Evolutionary conservation across 2,113 vertebrate species (phyloP).

Genomic region (Podilymbus podiceps): DNA sequence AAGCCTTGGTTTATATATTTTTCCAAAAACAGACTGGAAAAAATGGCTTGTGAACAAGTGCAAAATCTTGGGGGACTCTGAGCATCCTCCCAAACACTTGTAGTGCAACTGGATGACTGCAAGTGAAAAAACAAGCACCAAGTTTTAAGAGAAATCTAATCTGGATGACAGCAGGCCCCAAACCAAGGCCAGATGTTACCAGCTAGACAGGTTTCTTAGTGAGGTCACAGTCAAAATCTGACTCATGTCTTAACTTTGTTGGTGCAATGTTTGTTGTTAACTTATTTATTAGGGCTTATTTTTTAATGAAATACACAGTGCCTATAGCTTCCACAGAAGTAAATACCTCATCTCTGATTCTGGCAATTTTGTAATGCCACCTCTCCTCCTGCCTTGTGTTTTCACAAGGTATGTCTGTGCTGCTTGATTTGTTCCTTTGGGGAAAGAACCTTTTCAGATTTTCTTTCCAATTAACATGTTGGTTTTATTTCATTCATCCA

Average conservation of each 20-base stretch:
- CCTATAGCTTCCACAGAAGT: neutral
- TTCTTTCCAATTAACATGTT: neutral
- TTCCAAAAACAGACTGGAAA: neutral
- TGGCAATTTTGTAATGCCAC: neutral
- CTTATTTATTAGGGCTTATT: neutral
- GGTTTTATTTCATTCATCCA: neutral
- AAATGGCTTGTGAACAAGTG: neutral
- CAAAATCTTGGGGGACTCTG: neutral
- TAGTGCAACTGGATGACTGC: neutral
- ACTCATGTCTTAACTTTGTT: neutral
- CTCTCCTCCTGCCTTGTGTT: neutral
- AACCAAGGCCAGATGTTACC: rapidly evolving
- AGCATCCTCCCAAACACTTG: neutral
- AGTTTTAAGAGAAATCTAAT: neutral
- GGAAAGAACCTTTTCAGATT: neutral
- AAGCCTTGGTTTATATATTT: neutral
- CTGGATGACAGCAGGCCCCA: neutral
- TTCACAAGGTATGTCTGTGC: neutral
- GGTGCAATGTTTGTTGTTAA: neutral
- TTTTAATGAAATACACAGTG: neutral
- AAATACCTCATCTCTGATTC: neutral
- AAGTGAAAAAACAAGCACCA: neutral
- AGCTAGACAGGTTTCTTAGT: neutral
- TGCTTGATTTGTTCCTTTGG: neutral
- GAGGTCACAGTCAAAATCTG: neutral